phyloP scores from a whole-genome alignment of 2,888 invertebrate species.

The Diaphora mendica region DNA sequence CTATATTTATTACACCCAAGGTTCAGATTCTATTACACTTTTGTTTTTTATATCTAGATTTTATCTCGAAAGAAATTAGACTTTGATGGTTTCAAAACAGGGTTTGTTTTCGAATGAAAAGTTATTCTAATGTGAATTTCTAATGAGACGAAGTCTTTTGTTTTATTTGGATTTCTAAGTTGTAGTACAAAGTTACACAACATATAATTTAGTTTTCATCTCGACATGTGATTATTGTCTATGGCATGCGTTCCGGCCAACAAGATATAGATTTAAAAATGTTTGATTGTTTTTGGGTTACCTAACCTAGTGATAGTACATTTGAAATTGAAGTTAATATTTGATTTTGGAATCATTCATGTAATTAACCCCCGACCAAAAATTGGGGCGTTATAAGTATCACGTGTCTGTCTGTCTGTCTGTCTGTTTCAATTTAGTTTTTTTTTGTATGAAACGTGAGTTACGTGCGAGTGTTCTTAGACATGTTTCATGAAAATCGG shows the following conservation, averaged over 20 bases:
- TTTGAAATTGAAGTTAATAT: no score
- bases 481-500: no score
- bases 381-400: no score
- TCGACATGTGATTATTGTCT: slow-evolving; percentile 1
- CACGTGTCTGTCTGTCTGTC: no score
- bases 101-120: slow-evolving; percentile 21
- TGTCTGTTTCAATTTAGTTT: no score
- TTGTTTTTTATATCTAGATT: not conserved
- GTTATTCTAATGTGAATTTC: slow-evolving; percentile 43
- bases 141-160: slow-evolving; percentile 50
- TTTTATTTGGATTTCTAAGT: slow-evolving; percentile 61
- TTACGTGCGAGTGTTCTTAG: no score
- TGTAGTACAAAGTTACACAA: slow-evolving; percentile 15
- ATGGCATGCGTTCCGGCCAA: not conserved
- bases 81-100: not conserved
- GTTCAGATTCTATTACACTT: not conserved
- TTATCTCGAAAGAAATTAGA: not conserved
- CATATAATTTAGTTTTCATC: slow-evolving; percentile 16
- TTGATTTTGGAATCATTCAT: no score
- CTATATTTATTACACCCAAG: not conserved
- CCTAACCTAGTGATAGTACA: not conserved
- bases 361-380: no score
- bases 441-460: no score
- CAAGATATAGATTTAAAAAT: not conserved
- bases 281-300: not conserved